These are phyloP conservation scores for Anoplius nigerrimus DNA, from an alignment of 2,888 invertebrate genomes.

Conservation along the genomic window DNA sequence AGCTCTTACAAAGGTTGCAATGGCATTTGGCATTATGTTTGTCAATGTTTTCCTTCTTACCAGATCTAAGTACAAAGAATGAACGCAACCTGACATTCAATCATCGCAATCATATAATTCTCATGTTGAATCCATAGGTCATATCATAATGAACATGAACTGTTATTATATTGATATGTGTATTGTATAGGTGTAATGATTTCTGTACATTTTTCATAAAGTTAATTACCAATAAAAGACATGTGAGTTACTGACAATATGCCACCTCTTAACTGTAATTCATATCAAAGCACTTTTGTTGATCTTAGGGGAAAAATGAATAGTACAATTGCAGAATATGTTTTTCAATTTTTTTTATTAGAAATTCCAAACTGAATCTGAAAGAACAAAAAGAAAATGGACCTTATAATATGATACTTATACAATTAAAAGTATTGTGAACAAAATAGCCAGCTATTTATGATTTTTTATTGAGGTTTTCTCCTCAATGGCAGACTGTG, in stretches of 20 bases:
- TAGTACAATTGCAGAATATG: too few relatives aligned
- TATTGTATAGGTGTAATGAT: constrained; percentile 17
- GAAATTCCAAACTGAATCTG: constrained; percentile 46
- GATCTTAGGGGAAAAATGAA: background rate
- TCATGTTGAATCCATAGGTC: constrained; percentile 26
- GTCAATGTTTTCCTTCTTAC: background rate
- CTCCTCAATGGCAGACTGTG: constrained; percentile 75
- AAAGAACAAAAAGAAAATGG: constrained; percentile 36
- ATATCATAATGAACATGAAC: background rate
- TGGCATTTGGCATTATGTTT: background rate
- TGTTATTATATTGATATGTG: background rate
- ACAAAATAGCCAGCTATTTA: too few relatives aligned
- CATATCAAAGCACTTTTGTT: background rate
- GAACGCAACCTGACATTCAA: background rate
- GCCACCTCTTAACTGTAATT: background rate
- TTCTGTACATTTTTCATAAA: constrained; percentile 22
- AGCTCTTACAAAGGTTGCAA: too few relatives aligned
- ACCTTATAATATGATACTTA: constrained; percentile 22
- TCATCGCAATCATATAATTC: constrained; percentile 26
- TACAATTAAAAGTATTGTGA: background rate
- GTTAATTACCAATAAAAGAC: constrained; percentile 18
- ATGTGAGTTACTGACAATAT: background rate
- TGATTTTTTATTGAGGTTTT: constrained; percentile 76
- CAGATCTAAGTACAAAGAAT: background rate
- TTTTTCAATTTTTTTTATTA: constrained; percentile 43